Base-by-base conservation (phyloP, 2,797 vertebrate species). In the Simalia tracyae region DNA sequence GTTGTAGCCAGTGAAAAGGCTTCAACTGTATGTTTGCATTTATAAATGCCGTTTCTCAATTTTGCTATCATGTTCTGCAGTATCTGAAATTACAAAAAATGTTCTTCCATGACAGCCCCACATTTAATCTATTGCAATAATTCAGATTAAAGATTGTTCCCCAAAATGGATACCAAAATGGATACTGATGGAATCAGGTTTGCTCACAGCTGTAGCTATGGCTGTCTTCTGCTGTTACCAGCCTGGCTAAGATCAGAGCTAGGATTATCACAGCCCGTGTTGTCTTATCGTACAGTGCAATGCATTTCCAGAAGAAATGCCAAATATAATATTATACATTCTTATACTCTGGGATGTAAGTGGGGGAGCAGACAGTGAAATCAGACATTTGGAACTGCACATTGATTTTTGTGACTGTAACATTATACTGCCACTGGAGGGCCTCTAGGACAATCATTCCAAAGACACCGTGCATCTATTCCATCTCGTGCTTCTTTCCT, bases 281-380 rank as follows among this genome's bases (percentile, higher is more conserved):
- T 56, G 84, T 81, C 19, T 84, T 15, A 61, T 46, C 14, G 2
- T 12, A 36, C 4, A 10, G 24, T 28, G 54, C 17, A n/a, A 26
- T 60, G 31, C 14, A 90, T 87, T 76, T 90, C 92, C 66, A 92
- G 56, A 59, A 90, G 36, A 63, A 87, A 26, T 76, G 22, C 9
- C 57, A n/a, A 87, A 28, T 17, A 36, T 14, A 50, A 63, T 61
- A 36, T 19, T 19, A 19, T 81, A 4, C 19, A 81, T 36, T 81
- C 17, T 68, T 57, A 2, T n/a, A 31, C 10, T 46, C 15, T 54
- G 26, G 42, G 46, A 87, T 59, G 85, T 1, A 3, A 54, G 28
- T 24, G 81, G 19, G 81, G 54, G n/a, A 87, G 81, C 22, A 64
- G 50, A 36, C 63, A n/a, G 26, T 17, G 19, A 28, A 56, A 46